These are phyloP conservation scores for Thera britannica DNA, from an alignment of 2,888 invertebrate genomes.

Conservation along the genomic window DNA sequence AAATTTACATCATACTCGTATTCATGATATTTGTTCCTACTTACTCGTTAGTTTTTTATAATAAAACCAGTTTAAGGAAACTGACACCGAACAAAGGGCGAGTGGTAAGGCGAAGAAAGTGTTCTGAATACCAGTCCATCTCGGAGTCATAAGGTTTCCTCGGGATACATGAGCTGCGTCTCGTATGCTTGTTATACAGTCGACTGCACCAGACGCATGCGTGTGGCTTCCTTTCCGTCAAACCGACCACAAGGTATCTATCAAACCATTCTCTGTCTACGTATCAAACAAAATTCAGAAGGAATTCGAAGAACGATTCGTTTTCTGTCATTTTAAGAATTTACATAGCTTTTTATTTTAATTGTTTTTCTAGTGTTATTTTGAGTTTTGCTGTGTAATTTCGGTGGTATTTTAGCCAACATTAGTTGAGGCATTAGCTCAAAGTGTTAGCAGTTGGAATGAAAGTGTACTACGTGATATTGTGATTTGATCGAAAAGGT, in stretches of 20 bases:
- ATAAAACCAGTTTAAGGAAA: background rate
- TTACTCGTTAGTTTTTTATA: background rate
- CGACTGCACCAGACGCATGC: slow-evolving; percentile 24
- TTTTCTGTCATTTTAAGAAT: too few species aligned
- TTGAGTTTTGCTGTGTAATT: too few species aligned
- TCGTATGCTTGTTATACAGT: slow-evolving; percentile 25
- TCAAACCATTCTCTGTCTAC: background rate
- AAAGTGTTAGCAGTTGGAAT: too few species aligned
- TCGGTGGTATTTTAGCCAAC: too few species aligned
- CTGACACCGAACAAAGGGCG: background rate
- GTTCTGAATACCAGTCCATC: slow-evolving; percentile 17
- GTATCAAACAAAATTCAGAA: background rate
- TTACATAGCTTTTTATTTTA: too few species aligned
- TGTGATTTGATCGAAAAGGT: too few species aligned
- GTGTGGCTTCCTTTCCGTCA: slow-evolving; percentile 31
- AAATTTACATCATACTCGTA: too few species aligned
- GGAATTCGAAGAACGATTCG: too few species aligned
- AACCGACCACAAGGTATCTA: slow-evolving; percentile 6
- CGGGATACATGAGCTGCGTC: slow-evolving; percentile 29
- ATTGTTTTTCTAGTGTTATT: too few species aligned
- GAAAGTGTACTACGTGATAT: too few species aligned
- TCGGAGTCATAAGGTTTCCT: slow-evolving; percentile 31
- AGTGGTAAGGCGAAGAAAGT: slow-evolving; percentile 7
- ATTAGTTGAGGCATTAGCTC: too few species aligned
- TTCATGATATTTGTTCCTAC: too few species aligned